Percentiles rank a stretch among this genome's conserved stretches.
These are phyloP conservation scores for Nipponia nippon DNA, from an alignment of 2,113 vertebrate genomes.

Conservation along the genomic window DNA sequence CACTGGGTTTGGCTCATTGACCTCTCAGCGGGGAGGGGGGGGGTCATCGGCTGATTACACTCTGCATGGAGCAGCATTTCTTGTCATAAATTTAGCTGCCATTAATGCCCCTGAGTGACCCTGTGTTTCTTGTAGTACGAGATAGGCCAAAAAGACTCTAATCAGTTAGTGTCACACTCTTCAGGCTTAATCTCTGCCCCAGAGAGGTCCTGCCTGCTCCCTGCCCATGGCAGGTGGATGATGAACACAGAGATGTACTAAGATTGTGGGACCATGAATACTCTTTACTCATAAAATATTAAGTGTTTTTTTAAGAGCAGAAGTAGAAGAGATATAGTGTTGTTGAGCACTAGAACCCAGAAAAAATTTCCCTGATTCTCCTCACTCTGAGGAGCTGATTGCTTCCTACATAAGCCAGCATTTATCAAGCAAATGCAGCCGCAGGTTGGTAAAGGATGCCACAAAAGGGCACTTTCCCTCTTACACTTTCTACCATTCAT, in stretches of 20 bases:
- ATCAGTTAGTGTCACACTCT: not conserved
- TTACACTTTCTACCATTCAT: not conserved
- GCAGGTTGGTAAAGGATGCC: not conserved
- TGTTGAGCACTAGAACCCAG: not conserved
- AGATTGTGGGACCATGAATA: not conserved
- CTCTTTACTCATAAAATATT: not conserved
- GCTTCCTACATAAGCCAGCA: not conserved
- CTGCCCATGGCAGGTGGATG: not conserved
- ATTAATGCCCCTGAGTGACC: not conserved
- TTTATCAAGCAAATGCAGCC: not conserved
- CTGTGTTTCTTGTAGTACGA: not conserved
- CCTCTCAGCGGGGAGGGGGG: fast-evolving
- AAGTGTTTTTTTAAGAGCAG: not conserved
- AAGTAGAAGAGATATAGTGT: not conserved
- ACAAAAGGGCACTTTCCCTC: not conserved
- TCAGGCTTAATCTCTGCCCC: not conserved
- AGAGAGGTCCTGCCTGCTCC: not conserved
- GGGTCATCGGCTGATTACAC: not conserved
- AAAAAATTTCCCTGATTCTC: not conserved
- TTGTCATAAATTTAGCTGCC: not conserved
- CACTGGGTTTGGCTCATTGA: not conserved
- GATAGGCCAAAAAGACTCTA: not conserved
- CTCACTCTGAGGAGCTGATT: not conserved
- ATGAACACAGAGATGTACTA: not conserved
- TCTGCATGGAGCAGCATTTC: not conserved